A percentile compares a stretch with the other conserved stretches of the same genome.
These are phyloP conservation scores for Plectus sambesii DNA, from an alignment of 1,140 invertebrate species.

Conservation along the genomic window DNA sequence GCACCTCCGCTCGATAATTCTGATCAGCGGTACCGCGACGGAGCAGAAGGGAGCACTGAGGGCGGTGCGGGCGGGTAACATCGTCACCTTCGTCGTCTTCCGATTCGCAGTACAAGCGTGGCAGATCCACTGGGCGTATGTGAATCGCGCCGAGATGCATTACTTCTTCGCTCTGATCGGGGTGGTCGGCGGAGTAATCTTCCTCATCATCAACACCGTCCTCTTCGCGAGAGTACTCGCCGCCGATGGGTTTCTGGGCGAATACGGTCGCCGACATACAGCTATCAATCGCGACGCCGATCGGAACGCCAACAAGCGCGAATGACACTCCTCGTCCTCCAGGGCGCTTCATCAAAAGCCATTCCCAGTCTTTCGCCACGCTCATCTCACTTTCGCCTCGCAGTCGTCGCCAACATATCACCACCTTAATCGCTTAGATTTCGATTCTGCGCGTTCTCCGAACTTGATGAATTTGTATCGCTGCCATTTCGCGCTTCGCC, in stretches of 20 bases:
- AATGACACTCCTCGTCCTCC: too few relatives aligned
- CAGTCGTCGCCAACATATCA: too few relatives aligned
- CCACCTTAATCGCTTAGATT: too few relatives aligned
- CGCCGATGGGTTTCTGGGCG: conserved; percentile 30
- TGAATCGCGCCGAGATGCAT: conserved; percentile 18
- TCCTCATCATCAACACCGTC: conserved; percentile 28
- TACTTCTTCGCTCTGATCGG: conserved; percentile 26
- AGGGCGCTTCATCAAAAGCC: too few relatives aligned
- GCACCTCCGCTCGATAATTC: conserved; percentile 28
- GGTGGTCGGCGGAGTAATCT: conserved; percentile 24
- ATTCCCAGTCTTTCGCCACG: too few relatives aligned
- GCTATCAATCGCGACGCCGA: too few relatives aligned
- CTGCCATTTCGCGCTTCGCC: too few relatives aligned
- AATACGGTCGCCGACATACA: too few relatives aligned
- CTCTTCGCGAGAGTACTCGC: conserved; percentile 30
- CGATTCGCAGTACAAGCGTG: conserved; percentile 28
- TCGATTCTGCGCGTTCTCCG: too few relatives aligned
- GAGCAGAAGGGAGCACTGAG: conserved; percentile 12
- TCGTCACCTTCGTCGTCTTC: conserved; percentile 32
- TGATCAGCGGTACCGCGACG: conserved; percentile 19
- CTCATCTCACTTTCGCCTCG: too few relatives aligned
- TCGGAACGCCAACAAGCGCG: too few relatives aligned
- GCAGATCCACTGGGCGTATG: conserved; percentile 21
- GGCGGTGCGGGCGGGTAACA: conserved; percentile 22
- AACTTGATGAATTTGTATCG: too few relatives aligned